Evolutionary conservation across 2,888 invertebrate species (phyloP).

Genomic region (Torymus auratus): DNA sequence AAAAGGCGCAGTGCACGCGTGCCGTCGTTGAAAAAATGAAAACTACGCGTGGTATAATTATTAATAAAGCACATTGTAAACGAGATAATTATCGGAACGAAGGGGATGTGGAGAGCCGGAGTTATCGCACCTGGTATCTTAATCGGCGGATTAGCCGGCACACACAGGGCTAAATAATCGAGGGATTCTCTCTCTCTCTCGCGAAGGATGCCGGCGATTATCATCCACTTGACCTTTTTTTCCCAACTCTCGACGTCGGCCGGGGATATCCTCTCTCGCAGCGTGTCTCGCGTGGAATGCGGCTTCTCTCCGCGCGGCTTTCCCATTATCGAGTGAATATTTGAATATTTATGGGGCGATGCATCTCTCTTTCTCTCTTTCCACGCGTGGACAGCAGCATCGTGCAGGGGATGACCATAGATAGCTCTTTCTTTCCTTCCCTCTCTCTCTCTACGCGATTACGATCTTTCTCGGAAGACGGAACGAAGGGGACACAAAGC

Average conservation of each 20-base stretch:
- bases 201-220: constrained; percentile 14
- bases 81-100: constrained; percentile 30
- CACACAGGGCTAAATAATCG: constrained; percentile 6
- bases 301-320: neutral
- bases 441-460: neutral
- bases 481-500: neutral
- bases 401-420: too few relatives aligned
- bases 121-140: constrained; percentile 32
- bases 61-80: constrained; percentile 47
- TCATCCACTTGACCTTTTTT: constrained; percentile 37
- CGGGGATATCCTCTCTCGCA: neutral
- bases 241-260: neutral
- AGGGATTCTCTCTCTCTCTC: neutral
- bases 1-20: too few relatives aligned
- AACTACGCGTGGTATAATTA: constrained; percentile 9
- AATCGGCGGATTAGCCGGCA: constrained; percentile 53
- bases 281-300: neutral
- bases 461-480: constrained; percentile 48
- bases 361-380: neutral
- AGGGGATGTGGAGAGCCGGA: neutral
- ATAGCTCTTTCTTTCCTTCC: too few relatives aligned
- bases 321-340: constrained; percentile 45
- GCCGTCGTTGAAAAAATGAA: too few relatives aligned
- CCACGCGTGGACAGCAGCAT: too few relatives aligned
- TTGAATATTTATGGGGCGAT: constrained; percentile 53